Evolutionary conservation across 2,888 invertebrate genomes (phyloP), one percentile per base, ranked within the genome.

Genomic region (Timandra comae): DNA sequence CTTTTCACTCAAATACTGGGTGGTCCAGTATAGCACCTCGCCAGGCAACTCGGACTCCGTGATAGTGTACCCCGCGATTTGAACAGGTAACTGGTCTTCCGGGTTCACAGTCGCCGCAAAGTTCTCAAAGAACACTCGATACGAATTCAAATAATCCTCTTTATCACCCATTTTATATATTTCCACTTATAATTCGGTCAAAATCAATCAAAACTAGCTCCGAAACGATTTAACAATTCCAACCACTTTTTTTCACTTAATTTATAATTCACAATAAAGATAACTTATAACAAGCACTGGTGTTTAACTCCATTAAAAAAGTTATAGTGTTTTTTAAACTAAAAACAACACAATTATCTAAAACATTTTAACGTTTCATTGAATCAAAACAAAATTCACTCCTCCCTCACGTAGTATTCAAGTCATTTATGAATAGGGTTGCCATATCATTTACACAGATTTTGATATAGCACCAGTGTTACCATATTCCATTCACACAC

Each of bases 1-100:
- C 94, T 91, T 91, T 74, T 91, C 90, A 51, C 89, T 89, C 57
- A 94, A 86, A 79, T 93, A 93, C 68, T 92, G 92, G 34, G 91
- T 88, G 29, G 89, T 90, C 91, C 93, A 93, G 72, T 91, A 91
- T 37, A 92, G 87, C 43, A 93, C 89, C 68, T 92, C 93, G 27
- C 93, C 93, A 51, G 89, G 84, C 38, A 93, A 79, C 79, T 94
- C 94, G 6, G 86, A 74, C 52, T 91, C 90, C 25, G 89, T 87
- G 53, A 93, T 87, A 43, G 90, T 88, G 67, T 92, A 91, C 46
- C 89, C 88, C 46, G 89, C 89, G 38, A 92, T 90, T 63, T 90
- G 89, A 28, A 93, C 91, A 31, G 93, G 93, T 51, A 93, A 78
- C 64, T 92, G 92, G 70, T 93, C 93, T 50, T 90, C 88, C 1